These are phyloP conservation scores for Phrynocephalus versicolor DNA, from an alignment of 2,113 vertebrate species.

Conservation along the genomic window DNA sequence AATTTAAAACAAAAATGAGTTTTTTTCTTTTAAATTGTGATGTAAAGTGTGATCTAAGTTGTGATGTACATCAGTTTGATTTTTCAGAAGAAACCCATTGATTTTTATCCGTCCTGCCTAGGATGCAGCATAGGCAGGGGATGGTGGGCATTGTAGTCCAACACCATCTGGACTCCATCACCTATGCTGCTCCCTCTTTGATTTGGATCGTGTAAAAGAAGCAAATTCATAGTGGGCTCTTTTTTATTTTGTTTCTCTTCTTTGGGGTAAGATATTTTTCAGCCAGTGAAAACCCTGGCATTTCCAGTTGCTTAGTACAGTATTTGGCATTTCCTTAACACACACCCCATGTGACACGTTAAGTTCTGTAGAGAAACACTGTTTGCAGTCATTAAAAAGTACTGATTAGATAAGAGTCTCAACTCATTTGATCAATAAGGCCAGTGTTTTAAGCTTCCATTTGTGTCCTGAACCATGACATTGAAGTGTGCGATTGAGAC, in stretches of 20 bases:
- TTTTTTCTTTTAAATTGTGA: background rate
- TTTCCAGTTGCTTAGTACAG: conserved; percentile 38
- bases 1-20: too few species aligned
- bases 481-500: conserved; percentile 65
- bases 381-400: conserved; percentile 57
- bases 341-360: background rate
- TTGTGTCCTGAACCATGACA: conserved; percentile 43
- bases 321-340: background rate
- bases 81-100: too few species aligned
- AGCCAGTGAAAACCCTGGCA: background rate
- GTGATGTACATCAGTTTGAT: too few species aligned
- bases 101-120: too few species aligned
- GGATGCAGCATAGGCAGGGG: background rate
- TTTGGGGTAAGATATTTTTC: background rate
- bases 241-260: background rate
- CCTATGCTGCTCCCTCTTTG: background rate
- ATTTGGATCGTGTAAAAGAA: background rate
- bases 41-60: too few species aligned
- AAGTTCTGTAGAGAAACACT: background rate
- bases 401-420: conserved; percentile 66
- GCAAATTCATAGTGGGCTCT: background rate
- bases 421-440: conserved; percentile 42
- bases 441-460: conserved; percentile 21
- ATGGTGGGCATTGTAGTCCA: background rate
- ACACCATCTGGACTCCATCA: background rate